These are phyloP conservation scores for Argya squamiceps DNA, from an alignment of 2,797 vertebrate species.

Conservation along the genomic window DNA sequence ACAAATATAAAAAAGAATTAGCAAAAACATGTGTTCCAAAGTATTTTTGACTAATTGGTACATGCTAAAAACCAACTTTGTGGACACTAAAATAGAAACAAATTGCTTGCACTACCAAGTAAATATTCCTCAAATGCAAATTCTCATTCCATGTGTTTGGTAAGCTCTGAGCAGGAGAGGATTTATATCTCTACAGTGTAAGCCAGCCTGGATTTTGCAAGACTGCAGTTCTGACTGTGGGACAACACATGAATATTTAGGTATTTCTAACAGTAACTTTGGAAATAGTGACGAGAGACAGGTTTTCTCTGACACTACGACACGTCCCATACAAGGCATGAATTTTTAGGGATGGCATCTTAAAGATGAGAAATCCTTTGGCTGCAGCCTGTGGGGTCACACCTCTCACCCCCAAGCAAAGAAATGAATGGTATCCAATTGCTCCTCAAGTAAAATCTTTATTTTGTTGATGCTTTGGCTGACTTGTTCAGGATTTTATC, in stretches of 20 bases:
- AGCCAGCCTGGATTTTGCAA: background rate
- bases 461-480: background rate
- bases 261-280: background rate
- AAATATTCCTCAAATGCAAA: background rate
- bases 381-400: background rate
- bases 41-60: background rate
- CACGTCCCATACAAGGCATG: rapidly evolving
- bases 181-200: background rate
- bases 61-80: background rate
- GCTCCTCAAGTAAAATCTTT: background rate
- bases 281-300: background rate
- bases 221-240: background rate
- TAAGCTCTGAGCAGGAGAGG: background rate
- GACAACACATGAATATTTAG: background rate
- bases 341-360: background rate
- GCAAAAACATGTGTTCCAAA: background rate
- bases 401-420: background rate
- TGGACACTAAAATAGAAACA: background rate
- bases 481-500: background rate
- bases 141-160: background rate
- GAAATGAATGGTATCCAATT: background rate
- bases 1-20: rapidly evolving
- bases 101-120: background rate
- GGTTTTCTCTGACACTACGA: background rate
- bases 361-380: background rate